phyloP scores from a whole-genome alignment of 1,140 invertebrate genomes.

The Spodoptera frugiperda region DNA sequence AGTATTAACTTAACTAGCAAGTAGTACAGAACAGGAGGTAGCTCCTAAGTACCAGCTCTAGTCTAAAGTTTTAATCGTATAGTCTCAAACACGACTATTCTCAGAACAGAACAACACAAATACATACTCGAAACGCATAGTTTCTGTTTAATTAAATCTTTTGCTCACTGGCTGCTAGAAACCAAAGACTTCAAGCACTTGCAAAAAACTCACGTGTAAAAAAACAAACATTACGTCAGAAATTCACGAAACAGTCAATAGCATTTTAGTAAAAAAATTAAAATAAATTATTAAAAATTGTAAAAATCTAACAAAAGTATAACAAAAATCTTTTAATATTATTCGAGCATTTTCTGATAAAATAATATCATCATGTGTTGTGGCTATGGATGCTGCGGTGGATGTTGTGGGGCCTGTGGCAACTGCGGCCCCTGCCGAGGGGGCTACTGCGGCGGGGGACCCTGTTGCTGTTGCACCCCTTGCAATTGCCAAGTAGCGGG shows the following conservation, averaged over 20 bases:
- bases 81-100: not conserved
- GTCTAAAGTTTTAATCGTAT: too few relatives aligned
- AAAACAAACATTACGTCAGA: constrained; percentile 13
- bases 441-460: constrained; percentile 6
- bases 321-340: not conserved
- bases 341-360: not conserved
- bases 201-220: too few relatives aligned
- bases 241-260: not conserved
- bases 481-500: constrained; percentile 65
- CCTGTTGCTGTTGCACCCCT: constrained; percentile 56
- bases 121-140: not conserved
- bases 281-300: constrained; percentile 11
- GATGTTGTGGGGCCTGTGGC: not conserved
- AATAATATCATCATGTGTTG: constrained; percentile 12
- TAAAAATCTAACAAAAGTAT: not conserved
- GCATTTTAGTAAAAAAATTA: constrained; percentile 1
- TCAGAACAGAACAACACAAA: not conserved
- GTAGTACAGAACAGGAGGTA: too few relatives aligned
- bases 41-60: too few relatives aligned
- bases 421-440: not conserved
- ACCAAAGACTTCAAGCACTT: not conserved
- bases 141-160: not conserved
- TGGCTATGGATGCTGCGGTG: not conserved
- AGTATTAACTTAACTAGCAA: too few relatives aligned
- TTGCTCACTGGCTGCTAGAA: not conserved